Percentiles rank a stretch among this genome's conserved stretches.
These are phyloP conservation scores for Aurelia aurita DNA, from an alignment of 30 jellyfish, hydroid and myxozoan species.

Conservation along the genomic window DNA sequence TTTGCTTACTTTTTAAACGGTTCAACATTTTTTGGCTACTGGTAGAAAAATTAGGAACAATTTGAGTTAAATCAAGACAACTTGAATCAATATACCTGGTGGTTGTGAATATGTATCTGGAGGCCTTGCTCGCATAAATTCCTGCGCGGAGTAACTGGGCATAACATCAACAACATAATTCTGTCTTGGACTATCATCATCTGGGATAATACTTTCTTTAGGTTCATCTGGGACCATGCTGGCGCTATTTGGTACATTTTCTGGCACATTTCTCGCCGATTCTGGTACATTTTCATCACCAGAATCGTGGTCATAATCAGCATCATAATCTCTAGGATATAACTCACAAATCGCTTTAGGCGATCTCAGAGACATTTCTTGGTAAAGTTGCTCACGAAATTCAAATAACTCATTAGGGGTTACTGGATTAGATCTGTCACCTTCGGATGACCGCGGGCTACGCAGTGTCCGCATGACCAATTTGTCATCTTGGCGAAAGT, in stretches of 20 bases:
- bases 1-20: no score
- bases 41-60: no score
- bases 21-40: no score
- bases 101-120: neutral
- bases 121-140: neutral
- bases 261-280: neutral
- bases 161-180: conserved; percentile 23
- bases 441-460: conserved; percentile 44
- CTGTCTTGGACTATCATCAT: neutral
- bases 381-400: conserved; percentile 1
- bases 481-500: conserved; percentile 57
- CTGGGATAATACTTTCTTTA: no score
- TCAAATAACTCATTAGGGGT: conserved; percentile 51
- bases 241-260: neutral
- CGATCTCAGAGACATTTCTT: no score
- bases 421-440: conserved; percentile 1
- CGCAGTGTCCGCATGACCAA: conserved; percentile 85
- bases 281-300: neutral
- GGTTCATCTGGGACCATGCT: no score
- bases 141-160: conserved; percentile 31
- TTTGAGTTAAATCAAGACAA: no score
- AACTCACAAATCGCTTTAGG: conserved; percentile 70
- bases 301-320: conserved; percentile 46
- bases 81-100: neutral
- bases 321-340: conserved; percentile 87